Evolutionary conservation across 2,888 invertebrate genomes (phyloP), one percentile per base, ranked within the genome.

Genomic region (Caenorhabditis sulstoni): DNA sequence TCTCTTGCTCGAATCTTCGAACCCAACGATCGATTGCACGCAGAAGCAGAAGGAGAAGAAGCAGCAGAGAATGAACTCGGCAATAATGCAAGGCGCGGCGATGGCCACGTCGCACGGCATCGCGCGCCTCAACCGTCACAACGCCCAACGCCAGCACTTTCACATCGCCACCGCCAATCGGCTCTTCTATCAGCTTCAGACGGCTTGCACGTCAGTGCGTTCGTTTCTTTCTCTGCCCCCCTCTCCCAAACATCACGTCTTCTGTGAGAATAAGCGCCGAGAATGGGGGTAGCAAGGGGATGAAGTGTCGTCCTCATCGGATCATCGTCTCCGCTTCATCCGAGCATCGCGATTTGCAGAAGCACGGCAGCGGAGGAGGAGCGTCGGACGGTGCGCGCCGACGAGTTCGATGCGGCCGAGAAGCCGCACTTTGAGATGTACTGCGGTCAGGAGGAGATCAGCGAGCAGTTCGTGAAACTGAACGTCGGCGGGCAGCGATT

Each of bases 401-500:
- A 75, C 35, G 62, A 64, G 12, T 39, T 52, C 18, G 64, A 75
- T 37, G 75, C 47, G n/a, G 29, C 55, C 12, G 65, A 71, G 49
- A 71, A 64, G 45, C 59, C 49, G 14, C 35, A 52, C 18, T 77
- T 80, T 59, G 73, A 78, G 37, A 79, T 79, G 57, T 79, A 57
- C 37, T 77, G 64, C n/a, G 84, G 78, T 7, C 79, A 81, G 20
- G 45, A 55, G 22, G 80, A 82, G 61, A 75, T 66, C 11, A 75
- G 75, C 16, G 79, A 86, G 23, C 74, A 79, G 47, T 84, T 87
- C 23, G 55, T 88, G 9, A 76, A 82, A 12, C 45, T 88, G 22
- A 88, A 88, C 67, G 82, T 88, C 14, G 88, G 88, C 44, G 88
- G 88, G n/a, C 81, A 83, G 16, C 50, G 82, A 20, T 88, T 87